Percentiles rank a stretch among this genome's conserved stretches.
phyloP scores from a whole-genome alignment of 2,888 invertebrate genomes.

The Eupithecia inturbata region DNA sequence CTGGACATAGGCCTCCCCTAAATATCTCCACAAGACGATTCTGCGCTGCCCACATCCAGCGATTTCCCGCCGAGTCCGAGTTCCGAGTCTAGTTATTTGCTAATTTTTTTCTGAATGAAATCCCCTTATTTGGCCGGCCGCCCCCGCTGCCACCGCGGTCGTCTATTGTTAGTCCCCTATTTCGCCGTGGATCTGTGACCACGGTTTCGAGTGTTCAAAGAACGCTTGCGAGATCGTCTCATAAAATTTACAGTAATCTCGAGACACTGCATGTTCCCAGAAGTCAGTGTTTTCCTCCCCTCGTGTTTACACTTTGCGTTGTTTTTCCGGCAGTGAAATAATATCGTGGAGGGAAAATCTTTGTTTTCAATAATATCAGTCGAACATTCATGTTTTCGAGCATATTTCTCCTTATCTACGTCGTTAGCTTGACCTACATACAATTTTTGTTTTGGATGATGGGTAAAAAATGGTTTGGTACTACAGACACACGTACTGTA shows the following conservation, averaged over 20 bases:
- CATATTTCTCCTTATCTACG: background rate
- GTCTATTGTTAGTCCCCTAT: too few relatives aligned
- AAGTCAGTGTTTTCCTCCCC: slow-evolving; percentile 40
- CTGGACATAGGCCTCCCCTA: too few relatives aligned
- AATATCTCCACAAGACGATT: too few relatives aligned
- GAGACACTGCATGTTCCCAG: slow-evolving; percentile 47
- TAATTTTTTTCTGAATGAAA: too few relatives aligned
- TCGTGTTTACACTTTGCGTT: slow-evolving; percentile 31
- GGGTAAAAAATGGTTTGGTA: too few relatives aligned
- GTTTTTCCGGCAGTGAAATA: slow-evolving; percentile 34
- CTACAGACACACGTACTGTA: too few relatives aligned
- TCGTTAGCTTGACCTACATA: background rate
- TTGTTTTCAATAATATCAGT: slow-evolving; percentile 9
- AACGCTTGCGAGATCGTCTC: slow-evolving; percentile 40
- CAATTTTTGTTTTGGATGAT: background rate
- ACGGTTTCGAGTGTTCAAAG: background rate
- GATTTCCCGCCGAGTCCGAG: too few relatives aligned
- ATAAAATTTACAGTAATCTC: slow-evolving; percentile 54
- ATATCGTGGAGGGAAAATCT: slow-evolving; percentile 30
- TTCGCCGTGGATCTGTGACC: background rate
- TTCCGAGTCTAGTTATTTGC: too few relatives aligned
- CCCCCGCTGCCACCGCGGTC: too few relatives aligned
- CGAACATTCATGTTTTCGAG: background rate
- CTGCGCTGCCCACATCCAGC: too few relatives aligned
- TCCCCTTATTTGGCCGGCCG: too few relatives aligned